Conservation (phyloP, 1,140 invertebrate genomes). For the Orussus abietinus region DNA sequence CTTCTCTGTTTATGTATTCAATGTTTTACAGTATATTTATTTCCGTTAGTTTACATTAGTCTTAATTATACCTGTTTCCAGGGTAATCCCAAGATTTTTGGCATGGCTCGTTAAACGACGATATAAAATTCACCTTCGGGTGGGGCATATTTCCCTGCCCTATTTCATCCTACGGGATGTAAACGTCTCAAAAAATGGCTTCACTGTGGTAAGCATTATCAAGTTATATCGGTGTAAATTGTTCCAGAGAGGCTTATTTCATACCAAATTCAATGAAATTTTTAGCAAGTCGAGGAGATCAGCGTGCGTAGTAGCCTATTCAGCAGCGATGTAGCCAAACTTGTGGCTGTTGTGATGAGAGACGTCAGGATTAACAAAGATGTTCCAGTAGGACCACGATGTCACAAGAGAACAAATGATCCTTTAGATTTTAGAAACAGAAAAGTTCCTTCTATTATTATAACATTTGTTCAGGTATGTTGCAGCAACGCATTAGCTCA, state of each 20-base stretch:
- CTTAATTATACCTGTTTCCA: slow-evolving; percentile 35
- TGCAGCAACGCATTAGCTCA: no score
- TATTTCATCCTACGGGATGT: slow-evolving; percentile 67
- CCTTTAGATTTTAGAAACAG: slow-evolving; percentile 67
- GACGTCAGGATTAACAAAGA: slow-evolving; percentile 83
- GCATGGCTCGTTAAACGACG: slow-evolving; percentile 66
- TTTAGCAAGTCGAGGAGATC: slow-evolving; percentile 81
- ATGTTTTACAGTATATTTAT: no score
- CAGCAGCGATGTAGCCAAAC: slow-evolving; percentile 84
- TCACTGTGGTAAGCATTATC: slow-evolving; percentile 61
- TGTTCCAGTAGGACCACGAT: slow-evolving; percentile 45
- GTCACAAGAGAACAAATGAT: slow-evolving; percentile 34
- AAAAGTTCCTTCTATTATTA: slow-evolving; percentile 72
- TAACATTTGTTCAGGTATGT: slow-evolving; percentile 80
- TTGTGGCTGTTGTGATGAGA: slow-evolving; percentile 77
- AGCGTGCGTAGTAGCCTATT: slow-evolving; percentile 84
- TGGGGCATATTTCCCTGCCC: slow-evolving; percentile 65
- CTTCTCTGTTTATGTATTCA: slow-evolving; percentile 12
- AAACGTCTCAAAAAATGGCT: slow-evolving; percentile 63
- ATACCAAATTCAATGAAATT: slow-evolving; percentile 19
- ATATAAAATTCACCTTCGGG: slow-evolving; percentile 63
- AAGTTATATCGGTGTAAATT: slow-evolving; percentile 5
- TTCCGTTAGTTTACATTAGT: background rate
- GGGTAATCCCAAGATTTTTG: slow-evolving; percentile 63
- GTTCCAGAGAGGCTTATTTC: slow-evolving; percentile 12